phyloP scores from a whole-genome alignment of 2,888 invertebrate species.

The Osmoderma eremita region DNA sequence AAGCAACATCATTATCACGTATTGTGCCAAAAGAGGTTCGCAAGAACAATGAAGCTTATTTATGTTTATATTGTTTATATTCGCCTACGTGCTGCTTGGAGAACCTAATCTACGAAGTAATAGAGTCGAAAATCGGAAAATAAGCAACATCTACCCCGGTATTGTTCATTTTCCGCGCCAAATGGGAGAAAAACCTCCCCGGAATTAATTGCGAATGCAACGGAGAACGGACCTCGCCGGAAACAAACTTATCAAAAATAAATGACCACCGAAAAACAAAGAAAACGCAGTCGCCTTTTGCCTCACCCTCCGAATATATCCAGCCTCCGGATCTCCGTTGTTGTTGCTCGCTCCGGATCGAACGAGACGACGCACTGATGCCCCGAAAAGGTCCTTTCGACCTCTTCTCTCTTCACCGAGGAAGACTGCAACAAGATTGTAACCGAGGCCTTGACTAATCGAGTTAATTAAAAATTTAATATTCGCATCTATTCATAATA shows the following conservation, averaged over 20 bases:
- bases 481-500: conserved; percentile 55
- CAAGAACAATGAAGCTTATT: neutral
- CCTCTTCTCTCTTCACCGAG: neutral
- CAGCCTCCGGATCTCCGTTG: conserved; percentile 7
- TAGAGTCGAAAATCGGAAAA: conserved; percentile 8
- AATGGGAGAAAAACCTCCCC: neutral
- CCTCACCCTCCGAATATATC: neutral
- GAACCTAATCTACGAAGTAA: neutral
- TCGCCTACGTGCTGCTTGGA: neutral
- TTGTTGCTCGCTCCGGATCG: conserved; percentile 6
- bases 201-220: conserved; percentile 28
- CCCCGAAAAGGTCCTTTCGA: conserved; percentile 13
- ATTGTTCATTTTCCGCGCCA: conserved; percentile 12
- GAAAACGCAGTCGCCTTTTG: conserved; percentile 2
- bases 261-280: conserved; percentile 32
- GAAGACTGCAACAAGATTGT: conserved; percentile 24
- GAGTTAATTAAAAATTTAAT: conserved; percentile 55
- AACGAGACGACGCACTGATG: conserved; percentile 15
- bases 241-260: conserved; percentile 35
- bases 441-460: conserved; percentile 43
- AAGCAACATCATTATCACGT: too few relatives aligned
- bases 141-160: neutral
- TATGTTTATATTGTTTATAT: neutral
- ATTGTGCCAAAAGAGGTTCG: too few relatives aligned
- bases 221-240: conserved; percentile 6